These are phyloP conservation scores for Hycleus cichorii DNA, from an alignment of 1,140 invertebrate species.

Conservation along the genomic window DNA sequence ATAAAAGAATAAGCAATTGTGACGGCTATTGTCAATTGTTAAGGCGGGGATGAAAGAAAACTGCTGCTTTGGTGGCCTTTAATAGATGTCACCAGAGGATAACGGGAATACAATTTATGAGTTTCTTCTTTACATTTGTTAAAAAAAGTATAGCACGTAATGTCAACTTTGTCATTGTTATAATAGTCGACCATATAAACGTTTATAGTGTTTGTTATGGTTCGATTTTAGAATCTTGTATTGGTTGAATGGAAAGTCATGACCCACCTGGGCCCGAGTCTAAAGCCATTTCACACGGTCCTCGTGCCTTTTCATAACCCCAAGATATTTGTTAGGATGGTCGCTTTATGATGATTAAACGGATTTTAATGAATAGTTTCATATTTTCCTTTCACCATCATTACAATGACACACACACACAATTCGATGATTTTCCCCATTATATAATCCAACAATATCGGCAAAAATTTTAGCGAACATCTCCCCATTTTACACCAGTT, in stretches of 20 bases:
- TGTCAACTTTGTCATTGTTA: constrained; percentile 24
- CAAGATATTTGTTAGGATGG: constrained; percentile 13
- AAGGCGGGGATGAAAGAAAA: too few species aligned
- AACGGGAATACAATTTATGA: constrained; percentile 21
- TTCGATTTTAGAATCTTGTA: neutral
- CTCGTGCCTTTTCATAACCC: constrained; percentile 17
- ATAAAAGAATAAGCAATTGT: constrained; percentile 3
- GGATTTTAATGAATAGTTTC: constrained; percentile 17
- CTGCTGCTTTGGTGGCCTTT: constrained; percentile 20
- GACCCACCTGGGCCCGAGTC: constrained; percentile 23
- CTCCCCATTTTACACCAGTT: constrained; percentile 17
- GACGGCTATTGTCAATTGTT: constrained; percentile 1
- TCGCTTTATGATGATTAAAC: constrained; percentile 15
- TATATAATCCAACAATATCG: too few species aligned
- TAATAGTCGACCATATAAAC: neutral
- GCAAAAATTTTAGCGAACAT: too few species aligned
- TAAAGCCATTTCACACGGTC: constrained; percentile 24
- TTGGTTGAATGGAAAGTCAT: constrained; percentile 18
- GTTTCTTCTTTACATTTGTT: constrained; percentile 19
- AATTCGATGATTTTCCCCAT: too few species aligned
- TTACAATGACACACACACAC: too few species aligned
- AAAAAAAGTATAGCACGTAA: constrained; percentile 22
- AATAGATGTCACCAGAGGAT: constrained; percentile 27
- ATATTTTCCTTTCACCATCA: too few species aligned
- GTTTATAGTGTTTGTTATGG: neutral